Evolutionary conservation across 2,888 invertebrate genomes (phyloP), one percentile per base, ranked within the genome.

Genomic region (Eurois occulta): DNA sequence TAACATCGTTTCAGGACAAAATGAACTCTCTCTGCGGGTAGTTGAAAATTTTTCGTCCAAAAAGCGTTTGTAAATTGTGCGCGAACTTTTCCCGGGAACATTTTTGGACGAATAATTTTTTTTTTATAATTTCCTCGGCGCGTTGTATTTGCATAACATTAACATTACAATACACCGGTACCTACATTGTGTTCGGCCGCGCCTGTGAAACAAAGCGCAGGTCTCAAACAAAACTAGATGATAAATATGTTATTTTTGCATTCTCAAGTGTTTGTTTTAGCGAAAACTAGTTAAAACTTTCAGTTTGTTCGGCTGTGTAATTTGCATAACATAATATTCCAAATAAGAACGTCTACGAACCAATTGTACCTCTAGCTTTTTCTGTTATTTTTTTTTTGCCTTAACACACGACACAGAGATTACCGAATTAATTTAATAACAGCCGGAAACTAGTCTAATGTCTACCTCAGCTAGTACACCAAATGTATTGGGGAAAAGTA

Each of bases 141-240:
- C 85, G 83, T 81, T 82, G 77, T 89, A 92, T 93, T 93, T 92
- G 86, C 93, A 94, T 93, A 88, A 55, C 87, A 93, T 93, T 93
- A 92, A 86, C 94, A 94, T 93, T 88, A 93, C 92, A 93, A 94
- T 91, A 89, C 90, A 86, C 85, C 86, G 83, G 80, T 70, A 82
- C n/a, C n/a, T n/a, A n/a, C 75, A 85, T 87, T 87, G 84, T 87
- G 74, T 82, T 77, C 72, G 76, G 74, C 79, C 72, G 67, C 77
- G 75, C 74, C n/a, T 41, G 28, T n/a, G 69, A 86, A 72, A 88
- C 87, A 88, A 86, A 78, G 88, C 83, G 64, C 83, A 81, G 84
- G 73, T 85, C 75, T 67, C 66, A 77, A 87, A 88, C 84, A 88
- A 88, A 86, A 82, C 86, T 75, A 68, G 69, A 88, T 88, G 86